A percentile compares a stretch with the other conserved stretches of the same genome.
Evolutionary conservation across 2,888 invertebrate genomes (phyloP).

Genomic region (Tinea pellionella): DNA sequence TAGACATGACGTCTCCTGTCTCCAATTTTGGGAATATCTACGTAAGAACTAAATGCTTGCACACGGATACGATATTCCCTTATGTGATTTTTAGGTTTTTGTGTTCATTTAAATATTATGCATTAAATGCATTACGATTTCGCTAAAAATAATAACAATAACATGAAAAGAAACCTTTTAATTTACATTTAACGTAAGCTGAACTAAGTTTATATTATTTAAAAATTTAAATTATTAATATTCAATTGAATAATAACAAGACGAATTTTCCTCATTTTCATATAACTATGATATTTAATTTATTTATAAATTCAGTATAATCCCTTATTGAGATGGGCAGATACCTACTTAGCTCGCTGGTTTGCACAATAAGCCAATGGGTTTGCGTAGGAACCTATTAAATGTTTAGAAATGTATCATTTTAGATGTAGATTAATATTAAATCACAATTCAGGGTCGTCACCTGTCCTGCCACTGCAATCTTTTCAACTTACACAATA

Average conservation of each 20-base stretch:
- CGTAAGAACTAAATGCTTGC: background rate
- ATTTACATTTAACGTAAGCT: background rate
- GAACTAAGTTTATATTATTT: too few relatives aligned
- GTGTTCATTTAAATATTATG: background rate
- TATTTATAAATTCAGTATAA: too few relatives aligned
- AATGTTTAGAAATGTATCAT: background rate
- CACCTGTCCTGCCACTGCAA: background rate
- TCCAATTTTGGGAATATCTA: background rate
- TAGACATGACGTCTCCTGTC: constrained; percentile 17
- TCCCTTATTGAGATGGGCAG: too few relatives aligned
- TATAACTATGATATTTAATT: too few relatives aligned
- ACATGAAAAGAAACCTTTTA: background rate
- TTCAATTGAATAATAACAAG: too few relatives aligned
- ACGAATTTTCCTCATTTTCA: too few relatives aligned
- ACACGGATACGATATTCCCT: background rate
- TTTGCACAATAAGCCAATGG: too few relatives aligned
- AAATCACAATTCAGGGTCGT: constrained; percentile 3
- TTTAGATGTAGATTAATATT: background rate
- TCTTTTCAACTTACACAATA: background rate
- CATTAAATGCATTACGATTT: too few relatives aligned
- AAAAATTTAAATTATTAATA: too few relatives aligned
- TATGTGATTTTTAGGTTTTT: background rate
- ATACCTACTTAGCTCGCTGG: too few relatives aligned
- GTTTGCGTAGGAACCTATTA: background rate
- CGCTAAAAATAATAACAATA: too few relatives aligned